These are phyloP conservation scores for Actinernus sp. DNA, from an alignment of 92 coral and sea anemone genomes.

Conservation along the genomic window DNA sequence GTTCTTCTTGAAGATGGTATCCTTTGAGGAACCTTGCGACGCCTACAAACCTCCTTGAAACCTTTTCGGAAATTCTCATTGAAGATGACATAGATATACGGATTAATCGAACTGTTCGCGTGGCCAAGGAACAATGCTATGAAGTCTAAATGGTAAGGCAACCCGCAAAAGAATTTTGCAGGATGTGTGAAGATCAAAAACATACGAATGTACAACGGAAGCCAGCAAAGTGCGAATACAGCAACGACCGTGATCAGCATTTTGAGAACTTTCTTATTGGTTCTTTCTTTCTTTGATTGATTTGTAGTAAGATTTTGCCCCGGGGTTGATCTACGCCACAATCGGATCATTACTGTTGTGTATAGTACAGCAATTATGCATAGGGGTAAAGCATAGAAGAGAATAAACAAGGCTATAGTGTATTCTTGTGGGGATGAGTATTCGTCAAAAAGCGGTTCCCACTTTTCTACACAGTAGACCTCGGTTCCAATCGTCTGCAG, in stretches of 20 bases:
- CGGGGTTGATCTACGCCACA: constrained; percentile 75
- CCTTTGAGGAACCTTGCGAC: not conserved
- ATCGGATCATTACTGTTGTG: constrained; percentile 48
- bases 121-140: constrained; percentile 72
- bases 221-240: constrained; percentile 84
- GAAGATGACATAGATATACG: constrained; percentile 76
- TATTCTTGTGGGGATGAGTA: constrained; percentile 47
- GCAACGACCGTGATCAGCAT: constrained; percentile 79
- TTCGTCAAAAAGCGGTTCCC: constrained; percentile 68
- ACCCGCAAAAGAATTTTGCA: constrained; percentile 59
- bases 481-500: constrained; percentile 19
- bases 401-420: constrained; percentile 63
- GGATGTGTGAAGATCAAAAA: constrained; percentile 61
- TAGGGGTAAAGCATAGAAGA: constrained; percentile 70
- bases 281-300: constrained; percentile 49
- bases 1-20: not conserved
- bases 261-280: constrained; percentile 68
- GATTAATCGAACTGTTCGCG: constrained; percentile 79
- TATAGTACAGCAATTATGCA: constrained; percentile 52
- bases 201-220: constrained; percentile 81
- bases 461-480: constrained; percentile 62
- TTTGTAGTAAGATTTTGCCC: constrained; percentile 52
- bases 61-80: constrained; percentile 81
- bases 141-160: constrained; percentile 79
- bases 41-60: constrained; percentile 19